Evolutionary conservation across 2,113 vertebrate genomes (phyloP).

Genomic region (Sula dactylatra): DNA sequence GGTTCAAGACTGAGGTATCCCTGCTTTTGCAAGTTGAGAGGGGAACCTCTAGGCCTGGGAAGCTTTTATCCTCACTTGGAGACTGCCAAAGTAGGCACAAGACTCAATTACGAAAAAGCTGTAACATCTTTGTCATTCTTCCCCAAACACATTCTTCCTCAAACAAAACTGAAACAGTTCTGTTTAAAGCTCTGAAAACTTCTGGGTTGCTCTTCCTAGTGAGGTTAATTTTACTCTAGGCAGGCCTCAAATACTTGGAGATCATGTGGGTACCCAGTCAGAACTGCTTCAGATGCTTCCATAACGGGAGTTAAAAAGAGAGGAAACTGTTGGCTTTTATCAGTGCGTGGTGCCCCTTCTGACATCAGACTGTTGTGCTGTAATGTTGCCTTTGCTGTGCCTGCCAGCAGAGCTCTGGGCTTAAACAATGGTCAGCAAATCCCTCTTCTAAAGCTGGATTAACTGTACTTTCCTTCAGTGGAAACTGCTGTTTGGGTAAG

Average conservation of each 20-base stretch:
- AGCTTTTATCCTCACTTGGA: neutral
- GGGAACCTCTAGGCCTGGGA: neutral
- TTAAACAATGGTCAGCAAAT: constrained; percentile 67
- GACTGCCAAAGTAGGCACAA: neutral
- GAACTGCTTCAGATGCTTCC: neutral
- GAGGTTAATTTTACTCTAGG: neutral
- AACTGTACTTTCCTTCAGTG: constrained; percentile 64
- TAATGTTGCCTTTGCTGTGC: constrained; percentile 24
- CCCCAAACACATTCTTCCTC: neutral
- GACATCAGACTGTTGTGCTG: constrained; percentile 17
- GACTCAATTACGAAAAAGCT: neutral
- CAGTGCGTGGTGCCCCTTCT: constrained; percentile 2
- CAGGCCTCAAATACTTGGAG: neutral
- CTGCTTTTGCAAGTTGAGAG: neutral
- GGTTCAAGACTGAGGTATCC: neutral
- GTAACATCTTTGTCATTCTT: neutral
- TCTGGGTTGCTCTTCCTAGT: neutral
- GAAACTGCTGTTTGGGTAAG: constrained; percentile 49
- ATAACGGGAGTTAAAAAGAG: neutral
- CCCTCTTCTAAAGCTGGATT: constrained; percentile 62
- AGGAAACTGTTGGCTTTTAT: constrained; percentile 1
- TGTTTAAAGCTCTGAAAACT: neutral
- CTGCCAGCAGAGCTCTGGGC: constrained; percentile 34
- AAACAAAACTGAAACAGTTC: neutral
- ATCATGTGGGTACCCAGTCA: neutral